A percentile compares a stretch with the other conserved stretches of the same genome.
Conservation (phyloP, 2,888 invertebrate genomes). For the Drosophila sordidula region DNA sequence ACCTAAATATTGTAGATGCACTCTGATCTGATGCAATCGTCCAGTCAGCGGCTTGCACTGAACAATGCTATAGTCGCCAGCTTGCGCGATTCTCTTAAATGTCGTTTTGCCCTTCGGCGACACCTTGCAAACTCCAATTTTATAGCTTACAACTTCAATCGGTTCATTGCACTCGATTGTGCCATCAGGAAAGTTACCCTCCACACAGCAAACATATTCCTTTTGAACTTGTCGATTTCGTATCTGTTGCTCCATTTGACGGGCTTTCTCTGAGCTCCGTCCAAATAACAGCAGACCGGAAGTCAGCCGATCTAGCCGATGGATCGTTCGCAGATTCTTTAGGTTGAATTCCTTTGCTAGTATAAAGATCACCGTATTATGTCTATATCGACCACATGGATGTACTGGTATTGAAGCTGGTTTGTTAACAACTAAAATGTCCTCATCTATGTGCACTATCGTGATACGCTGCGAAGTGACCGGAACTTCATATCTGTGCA, state of each 20-base stretch:
- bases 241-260: conserved; percentile 97
- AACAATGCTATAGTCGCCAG: conserved; percentile 96
- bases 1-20: conserved; percentile 98
- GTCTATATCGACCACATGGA: conserved; percentile 98
- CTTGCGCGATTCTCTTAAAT: conserved; percentile 94
- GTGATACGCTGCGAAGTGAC: conserved; percentile 97
- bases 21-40: conserved; percentile 98
- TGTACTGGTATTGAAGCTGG: conserved; percentile 99
- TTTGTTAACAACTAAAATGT: conserved; percentile 99
- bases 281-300: conserved; percentile 96
- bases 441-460: conserved; percentile 98
- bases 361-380: conserved; percentile 98
- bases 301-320: conserved; percentile 97
- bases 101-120: conserved; percentile 95
- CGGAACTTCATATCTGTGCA: conserved; percentile 99
- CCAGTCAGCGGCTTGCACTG: conserved; percentile 97
- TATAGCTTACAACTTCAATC: conserved; percentile 95
- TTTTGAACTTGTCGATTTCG: conserved; percentile 95
- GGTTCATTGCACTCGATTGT: conserved; percentile 94
- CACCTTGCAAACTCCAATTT: conserved; percentile 97
- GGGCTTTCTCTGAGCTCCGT: conserved; percentile 95
- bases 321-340: conserved; percentile 96
- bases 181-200: conserved; percentile 95
- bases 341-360: conserved; percentile 97
- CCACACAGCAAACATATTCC: conserved; percentile 97